Conservation (phyloP, 2,113 vertebrate genomes). For the Theristicus caerulescens region DNA sequence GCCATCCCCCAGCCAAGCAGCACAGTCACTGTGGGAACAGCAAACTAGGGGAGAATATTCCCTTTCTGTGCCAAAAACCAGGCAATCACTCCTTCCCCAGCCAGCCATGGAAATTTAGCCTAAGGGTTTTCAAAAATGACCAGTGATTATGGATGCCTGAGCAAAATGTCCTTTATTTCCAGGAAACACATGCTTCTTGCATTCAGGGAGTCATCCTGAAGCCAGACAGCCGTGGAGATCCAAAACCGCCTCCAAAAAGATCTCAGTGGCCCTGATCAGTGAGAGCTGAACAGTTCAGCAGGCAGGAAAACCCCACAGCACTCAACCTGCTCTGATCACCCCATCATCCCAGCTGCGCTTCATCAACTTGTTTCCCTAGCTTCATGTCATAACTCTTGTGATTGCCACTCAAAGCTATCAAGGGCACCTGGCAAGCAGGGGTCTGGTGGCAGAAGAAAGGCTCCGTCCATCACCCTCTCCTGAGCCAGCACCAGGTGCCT, state of each 20-base stretch:
- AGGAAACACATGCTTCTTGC: background rate
- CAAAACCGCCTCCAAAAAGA: background rate
- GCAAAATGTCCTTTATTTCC: background rate
- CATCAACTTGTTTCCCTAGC: background rate
- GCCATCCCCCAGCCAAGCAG: background rate
- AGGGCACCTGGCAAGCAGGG: accelerated
- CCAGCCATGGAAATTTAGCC: background rate
- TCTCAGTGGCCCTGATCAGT: background rate
- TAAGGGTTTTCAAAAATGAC: background rate
- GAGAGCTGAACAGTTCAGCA: background rate
- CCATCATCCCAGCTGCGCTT: background rate
- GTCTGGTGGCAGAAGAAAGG: background rate
- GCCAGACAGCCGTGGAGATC: background rate
- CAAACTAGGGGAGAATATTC: background rate
- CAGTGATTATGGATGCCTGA: background rate
- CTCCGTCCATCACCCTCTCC: background rate
- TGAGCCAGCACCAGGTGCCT: background rate
- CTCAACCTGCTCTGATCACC: background rate
- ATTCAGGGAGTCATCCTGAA: background rate
- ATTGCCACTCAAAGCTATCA: background rate
- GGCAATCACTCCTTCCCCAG: background rate
- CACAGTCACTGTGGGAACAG: background rate
- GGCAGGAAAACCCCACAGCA: background rate
- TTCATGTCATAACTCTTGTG: background rate
- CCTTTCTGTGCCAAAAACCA: background rate